phyloP scores from a whole-genome alignment of 2,113 vertebrate species.

The Indicator indicator region DNA sequence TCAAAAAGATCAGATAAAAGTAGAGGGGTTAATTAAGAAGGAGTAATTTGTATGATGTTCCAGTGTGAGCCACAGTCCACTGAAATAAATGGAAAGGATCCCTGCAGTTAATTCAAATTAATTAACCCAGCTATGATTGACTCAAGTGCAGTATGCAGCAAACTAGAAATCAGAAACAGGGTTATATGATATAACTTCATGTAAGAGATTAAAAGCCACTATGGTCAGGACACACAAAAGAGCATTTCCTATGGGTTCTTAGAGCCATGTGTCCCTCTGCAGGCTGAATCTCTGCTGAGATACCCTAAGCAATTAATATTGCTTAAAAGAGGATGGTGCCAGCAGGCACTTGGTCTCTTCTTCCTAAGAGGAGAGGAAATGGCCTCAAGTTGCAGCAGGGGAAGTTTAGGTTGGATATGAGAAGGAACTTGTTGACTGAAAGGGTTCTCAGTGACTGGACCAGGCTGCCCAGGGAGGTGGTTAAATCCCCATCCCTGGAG shows the following conservation, averaged over 20 bases:
- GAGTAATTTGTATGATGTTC: not conserved
- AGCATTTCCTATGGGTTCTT: not conserved
- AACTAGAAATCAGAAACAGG: not conserved
- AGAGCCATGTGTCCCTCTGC: not conserved
- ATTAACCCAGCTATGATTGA: slow-evolving; percentile 29
- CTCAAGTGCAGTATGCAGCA: not conserved
- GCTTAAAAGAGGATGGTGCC: too few relatives aligned
- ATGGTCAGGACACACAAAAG: not conserved
- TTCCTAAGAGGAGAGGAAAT: too few relatives aligned
- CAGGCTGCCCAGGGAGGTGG: too few relatives aligned
- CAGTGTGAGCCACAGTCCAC: not conserved
- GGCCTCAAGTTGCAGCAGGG: too few relatives aligned
- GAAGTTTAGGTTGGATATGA: too few relatives aligned
- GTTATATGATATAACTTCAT: not conserved
- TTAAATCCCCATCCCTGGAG: too few relatives aligned
- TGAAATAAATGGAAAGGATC: slow-evolving; percentile 29
- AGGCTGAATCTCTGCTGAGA: not conserved
- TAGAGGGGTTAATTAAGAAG: slow-evolving; percentile 47
- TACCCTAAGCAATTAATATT: not conserved
- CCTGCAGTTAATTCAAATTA: slow-evolving; percentile 40
- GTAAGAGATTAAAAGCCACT: not conserved
- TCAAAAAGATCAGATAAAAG: slow-evolving; percentile 14
- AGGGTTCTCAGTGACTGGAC: too few relatives aligned
- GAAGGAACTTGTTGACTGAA: too few relatives aligned
- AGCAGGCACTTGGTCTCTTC: too few relatives aligned